Base-by-base conservation (phyloP, 2,113 vertebrate genomes). In the Montifringilla adamsi region DNA sequence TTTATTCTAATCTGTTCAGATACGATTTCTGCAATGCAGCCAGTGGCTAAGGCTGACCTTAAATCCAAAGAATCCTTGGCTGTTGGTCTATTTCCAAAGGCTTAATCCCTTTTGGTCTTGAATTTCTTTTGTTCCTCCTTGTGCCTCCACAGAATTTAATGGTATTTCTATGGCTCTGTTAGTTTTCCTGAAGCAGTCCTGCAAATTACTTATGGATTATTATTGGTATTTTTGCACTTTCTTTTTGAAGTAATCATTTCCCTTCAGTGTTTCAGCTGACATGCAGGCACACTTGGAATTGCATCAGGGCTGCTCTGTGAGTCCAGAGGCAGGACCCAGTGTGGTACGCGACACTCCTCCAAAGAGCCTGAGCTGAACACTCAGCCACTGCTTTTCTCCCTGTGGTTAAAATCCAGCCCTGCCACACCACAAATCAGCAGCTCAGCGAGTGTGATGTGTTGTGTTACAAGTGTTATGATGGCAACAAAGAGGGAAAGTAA, bases 1-100 rank as follows among this genome's bases (percentile, higher is more conserved):
- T 94, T 96, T 97, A 83, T 89, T 95, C 82, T 96, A 75, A 91
- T 92, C 93, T 87, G 67, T 93, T 87, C 84, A 79, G 93, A 94
- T 95, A 82, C 23, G 13, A 85, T 93, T 93, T 95, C 96, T 97
- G 89, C 84, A 69, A 10, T 95, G 93, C 95, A 95, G 94, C 81
- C 91, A 79, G 74, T 93, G 78, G 90, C 79, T 94, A 76, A 75
- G 81, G 66, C 85, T 94, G 93, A 95, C 95, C 81, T 91, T 94
- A 91, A 95, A 95, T 87, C 84, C 67, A 43, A 73, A 91, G 81
- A 82, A 93, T 91, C 95, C 67, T 90, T 93, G 86, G 62, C 66
- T 87, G 49, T 37, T 95, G 89, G 62, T 85, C 89, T 85, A 49
- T 44, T 89, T 94, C 94, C 94, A 97, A 89, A 89, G 74, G 23